Evolutionary conservation across 2,113 vertebrate species (phyloP).

Genomic region (Nerophis ophidion): DNA sequence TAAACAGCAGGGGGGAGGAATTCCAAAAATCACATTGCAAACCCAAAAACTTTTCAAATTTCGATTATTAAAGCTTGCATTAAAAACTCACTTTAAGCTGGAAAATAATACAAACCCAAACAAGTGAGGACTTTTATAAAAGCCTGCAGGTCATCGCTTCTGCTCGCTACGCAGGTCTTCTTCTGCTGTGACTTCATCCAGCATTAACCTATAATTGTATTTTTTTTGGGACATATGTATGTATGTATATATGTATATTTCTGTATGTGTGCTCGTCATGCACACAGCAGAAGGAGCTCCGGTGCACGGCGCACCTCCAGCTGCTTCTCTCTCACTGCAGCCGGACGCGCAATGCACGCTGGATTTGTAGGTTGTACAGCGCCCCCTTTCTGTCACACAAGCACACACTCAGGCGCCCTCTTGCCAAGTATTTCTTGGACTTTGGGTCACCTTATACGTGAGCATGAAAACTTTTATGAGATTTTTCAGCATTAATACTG

Average conservation of each 20-base stretch:
- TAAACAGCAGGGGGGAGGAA: too few relatives aligned
- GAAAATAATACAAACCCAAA: slow-evolving; percentile 48
- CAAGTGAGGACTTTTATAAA: slow-evolving; percentile 42
- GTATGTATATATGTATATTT: neutral
- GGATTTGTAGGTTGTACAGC: slow-evolving; percentile 62
- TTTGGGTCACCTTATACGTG: too few relatives aligned
- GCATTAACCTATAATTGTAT: slow-evolving; percentile 6
- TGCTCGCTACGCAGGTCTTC: slow-evolving; percentile 30
- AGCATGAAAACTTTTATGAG: too few relatives aligned
- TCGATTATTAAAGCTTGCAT: too few relatives aligned
- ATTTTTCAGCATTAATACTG: too few relatives aligned
- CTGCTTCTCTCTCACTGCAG: slow-evolving; percentile 44
- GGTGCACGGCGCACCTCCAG: slow-evolving; percentile 40
- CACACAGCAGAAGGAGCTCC: slow-evolving; percentile 14
- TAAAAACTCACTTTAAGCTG: neutral
- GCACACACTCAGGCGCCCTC: neutral
- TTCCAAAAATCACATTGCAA: too few relatives aligned
- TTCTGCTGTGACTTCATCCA: slow-evolving; percentile 53
- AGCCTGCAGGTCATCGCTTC: slow-evolving; percentile 31
- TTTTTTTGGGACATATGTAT: too few relatives aligned
- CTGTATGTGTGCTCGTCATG: too few relatives aligned
- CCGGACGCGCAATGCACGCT: slow-evolving; percentile 15
- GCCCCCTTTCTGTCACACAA: slow-evolving; percentile 62
- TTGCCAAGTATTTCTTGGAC: too few relatives aligned
- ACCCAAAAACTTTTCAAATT: too few relatives aligned